Percentiles rank a stretch among this genome's conserved stretches.
Evolutionary conservation across 2,888 invertebrate species (phyloP).

Genomic region (Hyposoter dolosus): DNA sequence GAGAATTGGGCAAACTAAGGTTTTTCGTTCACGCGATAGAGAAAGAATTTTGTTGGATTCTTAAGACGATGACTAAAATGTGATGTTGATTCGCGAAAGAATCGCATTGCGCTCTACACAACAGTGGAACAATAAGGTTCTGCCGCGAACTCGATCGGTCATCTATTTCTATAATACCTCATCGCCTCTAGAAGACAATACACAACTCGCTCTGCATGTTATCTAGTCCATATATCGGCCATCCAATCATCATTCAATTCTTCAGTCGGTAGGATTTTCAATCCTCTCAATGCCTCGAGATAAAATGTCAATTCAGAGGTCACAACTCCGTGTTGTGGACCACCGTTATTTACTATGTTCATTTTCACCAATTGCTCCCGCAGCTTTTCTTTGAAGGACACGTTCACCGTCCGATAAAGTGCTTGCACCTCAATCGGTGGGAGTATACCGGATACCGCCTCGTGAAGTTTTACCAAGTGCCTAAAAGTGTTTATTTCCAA

Average conservation of each 20-base stretch:
- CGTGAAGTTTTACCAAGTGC: slow-evolving; percentile 96
- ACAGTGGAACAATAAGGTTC: background rate
- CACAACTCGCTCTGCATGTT: slow-evolving; percentile 85
- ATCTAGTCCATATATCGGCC: slow-evolving; percentile 93
- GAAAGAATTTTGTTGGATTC: background rate
- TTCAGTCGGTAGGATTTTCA: slow-evolving; percentile 91
- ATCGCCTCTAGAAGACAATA: slow-evolving; percentile 83
- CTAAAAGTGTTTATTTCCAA: slow-evolving; percentile 73
- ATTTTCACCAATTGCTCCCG: slow-evolving; percentile 93
- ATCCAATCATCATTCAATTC: slow-evolving; percentile 91
- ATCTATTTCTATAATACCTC: slow-evolving; percentile 75
- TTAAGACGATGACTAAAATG: background rate
- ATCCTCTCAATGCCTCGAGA: slow-evolving; percentile 92
- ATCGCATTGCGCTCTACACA: background rate
- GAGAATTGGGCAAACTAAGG: background rate
- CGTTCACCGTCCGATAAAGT: slow-evolving; percentile 92
- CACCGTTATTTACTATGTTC: slow-evolving; percentile 97
- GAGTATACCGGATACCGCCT: slow-evolving; percentile 94
- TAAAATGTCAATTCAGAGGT: slow-evolving; percentile 96
- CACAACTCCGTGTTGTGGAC: slow-evolving; percentile 98
- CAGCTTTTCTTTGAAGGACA: slow-evolving; percentile 94
- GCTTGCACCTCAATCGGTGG: slow-evolving; percentile 92
- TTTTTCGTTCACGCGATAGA: background rate
- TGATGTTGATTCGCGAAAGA: background rate
- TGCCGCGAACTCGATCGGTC: slow-evolving; percentile 35